Percentiles rank a stretch among this genome's conserved stretches.
phyloP scores from a whole-genome alignment of 2,797 vertebrate species.

The Argyrosomus regius region DNA sequence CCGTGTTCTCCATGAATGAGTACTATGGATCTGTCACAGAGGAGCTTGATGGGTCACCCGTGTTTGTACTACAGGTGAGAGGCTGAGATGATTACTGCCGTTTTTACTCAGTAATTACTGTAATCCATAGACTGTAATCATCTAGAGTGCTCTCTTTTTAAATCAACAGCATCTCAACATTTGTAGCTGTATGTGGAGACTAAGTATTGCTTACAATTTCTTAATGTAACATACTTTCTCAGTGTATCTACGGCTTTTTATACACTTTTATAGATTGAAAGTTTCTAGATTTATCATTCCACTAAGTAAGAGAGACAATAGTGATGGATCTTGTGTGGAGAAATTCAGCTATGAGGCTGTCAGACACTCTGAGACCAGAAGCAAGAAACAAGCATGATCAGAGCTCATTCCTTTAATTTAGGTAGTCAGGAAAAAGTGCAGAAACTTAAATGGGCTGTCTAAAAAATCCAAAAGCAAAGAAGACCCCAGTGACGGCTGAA shows the following conservation, averaged over 20 bases:
- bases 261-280: neutral
- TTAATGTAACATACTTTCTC: conserved; percentile 21
- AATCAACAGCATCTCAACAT: neutral
- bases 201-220: conserved; percentile 22
- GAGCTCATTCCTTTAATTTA: conserved; percentile 66
- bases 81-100: neutral
- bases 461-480: conserved; percentile 47
- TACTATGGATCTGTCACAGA: conserved; percentile 93
- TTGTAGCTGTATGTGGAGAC: neutral
- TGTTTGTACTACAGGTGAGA: conserved; percentile 92
- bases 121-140: conserved; percentile 31
- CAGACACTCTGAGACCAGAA: conserved; percentile 42
- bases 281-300: conserved; percentile 26
- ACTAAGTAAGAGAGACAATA: conserved; percentile 29
- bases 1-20: conserved; percentile 91
- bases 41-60: conserved; percentile 89
- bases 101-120: conserved; percentile 17
- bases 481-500: conserved; percentile 35
- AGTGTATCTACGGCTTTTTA: conserved; percentile 11
- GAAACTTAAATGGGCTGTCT: conserved; percentile 66
- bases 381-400: conserved; percentile 50
- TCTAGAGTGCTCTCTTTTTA: neutral
- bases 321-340: conserved; percentile 40
- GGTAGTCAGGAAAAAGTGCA: conserved; percentile 55
- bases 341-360: conserved; percentile 42